Evolutionary conservation across 64 coral and sea anemone species (phyloP), one percentile per base, ranked within the genome.

Genomic region (Hydrozoanthus tunicans): DNA sequence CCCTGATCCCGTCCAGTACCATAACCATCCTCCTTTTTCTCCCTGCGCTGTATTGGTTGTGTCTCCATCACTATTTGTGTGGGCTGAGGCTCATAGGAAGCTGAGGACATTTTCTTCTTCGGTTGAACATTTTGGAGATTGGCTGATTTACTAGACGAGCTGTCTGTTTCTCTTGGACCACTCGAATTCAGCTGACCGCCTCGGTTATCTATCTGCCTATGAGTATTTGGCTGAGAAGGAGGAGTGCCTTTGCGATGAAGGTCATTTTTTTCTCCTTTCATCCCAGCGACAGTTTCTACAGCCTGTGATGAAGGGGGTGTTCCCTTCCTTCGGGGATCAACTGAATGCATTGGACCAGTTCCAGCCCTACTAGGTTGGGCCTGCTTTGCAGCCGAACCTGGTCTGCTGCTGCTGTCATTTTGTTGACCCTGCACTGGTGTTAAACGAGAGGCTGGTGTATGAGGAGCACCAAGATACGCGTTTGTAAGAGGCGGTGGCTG

Each of bases 391-490:
- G 53, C 60, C 11, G 84, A 9, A 1, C 23, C 56, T 88, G 70
- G 68, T 51, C 56, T 88, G 56, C 43, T 88, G 54, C 9, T 15
- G 10, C 74, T 83, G 10, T 68, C 69, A 57, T 58, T 71, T 12
- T 73, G 84, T 53, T 88, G 84, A 13, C 56, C 52, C 56, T 56
- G 65, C 12, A 59, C 54, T 14, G 84, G 68, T 17, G 20, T 57
- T 25, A 73, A 15, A 25, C 69, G 70, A 59, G 84, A 73, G 1
- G 68, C 25, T 58, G 84, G 84, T 54, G 66, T 88, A 23, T 74
- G 84, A 5, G 84, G 84, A 59, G 84, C 84, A n/a, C 84, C 84
- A 10, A 88, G 68, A 70, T 88, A 88, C 1, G 84, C 84, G 74
- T 61, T 88, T 5, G 67, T 75, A 5, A 88, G 55, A 3, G 67